These are phyloP conservation scores for Parasteatoda tepidariorum DNA, from an alignment of 1,140 invertebrate species.

Conservation along the genomic window DNA sequence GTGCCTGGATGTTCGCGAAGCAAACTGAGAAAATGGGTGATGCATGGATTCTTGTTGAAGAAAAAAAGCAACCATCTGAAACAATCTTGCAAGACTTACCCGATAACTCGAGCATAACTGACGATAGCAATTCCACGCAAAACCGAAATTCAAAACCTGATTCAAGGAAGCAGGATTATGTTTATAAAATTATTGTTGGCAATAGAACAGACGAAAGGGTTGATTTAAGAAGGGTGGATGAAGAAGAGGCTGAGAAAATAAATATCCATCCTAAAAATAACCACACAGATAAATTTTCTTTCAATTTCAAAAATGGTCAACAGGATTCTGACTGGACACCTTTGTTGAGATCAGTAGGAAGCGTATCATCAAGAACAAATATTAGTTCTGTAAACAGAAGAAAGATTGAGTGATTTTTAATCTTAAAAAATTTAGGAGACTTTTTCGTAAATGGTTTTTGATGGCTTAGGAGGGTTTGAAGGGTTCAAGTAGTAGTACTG, in stretches of 20 bases:
- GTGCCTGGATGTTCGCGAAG: slow-evolving; percentile 21
- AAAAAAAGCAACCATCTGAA: not conserved
- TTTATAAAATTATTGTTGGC: slow-evolving; percentile 18
- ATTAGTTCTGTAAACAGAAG: not conserved
- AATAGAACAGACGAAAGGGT: slow-evolving; percentile 1
- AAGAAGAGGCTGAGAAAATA: not conserved
- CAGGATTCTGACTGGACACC: slow-evolving; percentile 32
- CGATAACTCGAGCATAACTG: not conserved
- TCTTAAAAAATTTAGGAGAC: too few relatives aligned
- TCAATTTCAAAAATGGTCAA: slow-evolving; percentile 2
- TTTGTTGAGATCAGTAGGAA: slow-evolving; percentile 16
- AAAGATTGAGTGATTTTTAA: too few relatives aligned
- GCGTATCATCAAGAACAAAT: slow-evolving; percentile 7
- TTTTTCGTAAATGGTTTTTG: too few relatives aligned
- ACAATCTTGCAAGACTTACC: not conserved
- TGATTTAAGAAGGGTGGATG: not conserved
- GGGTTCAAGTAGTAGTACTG: too few relatives aligned
- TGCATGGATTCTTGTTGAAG: slow-evolving; percentile 14
- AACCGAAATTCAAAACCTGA: not conserved
- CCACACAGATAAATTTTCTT: slow-evolving; percentile 14
- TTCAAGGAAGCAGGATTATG: not conserved
- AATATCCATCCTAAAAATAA: not conserved
- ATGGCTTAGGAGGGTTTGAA: too few relatives aligned
- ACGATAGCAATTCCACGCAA: not conserved
- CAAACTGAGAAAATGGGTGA: not conserved